A percentile compares a stretch with the other conserved stretches of the same genome.
These are phyloP conservation scores for Oscheius sp. DNA, from an alignment of 1,140 invertebrate genomes.

Conservation along the genomic window DNA sequence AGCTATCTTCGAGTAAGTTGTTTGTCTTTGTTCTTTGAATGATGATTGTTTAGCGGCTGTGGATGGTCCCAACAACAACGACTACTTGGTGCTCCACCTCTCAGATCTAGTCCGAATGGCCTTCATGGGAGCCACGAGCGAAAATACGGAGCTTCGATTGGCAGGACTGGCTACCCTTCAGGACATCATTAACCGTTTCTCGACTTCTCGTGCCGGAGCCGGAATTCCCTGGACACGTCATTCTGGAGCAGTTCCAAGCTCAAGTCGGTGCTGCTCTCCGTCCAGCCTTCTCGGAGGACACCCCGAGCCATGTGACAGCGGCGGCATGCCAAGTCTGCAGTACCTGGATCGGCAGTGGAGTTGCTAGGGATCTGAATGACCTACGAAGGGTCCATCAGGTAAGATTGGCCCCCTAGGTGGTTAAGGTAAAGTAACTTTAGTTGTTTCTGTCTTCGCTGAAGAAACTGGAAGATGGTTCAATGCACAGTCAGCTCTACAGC, in stretches of 20 bases:
- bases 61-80: constrained; percentile 61
- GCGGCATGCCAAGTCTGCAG: constrained; percentile 91
- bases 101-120: constrained; percentile 95
- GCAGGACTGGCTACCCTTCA: constrained; percentile 70
- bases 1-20: constrained; percentile 61
- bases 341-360: constrained; percentile 96
- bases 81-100: constrained; percentile 87
- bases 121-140: constrained; percentile 96
- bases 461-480: constrained; percentile 74
- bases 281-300: constrained; percentile 91
- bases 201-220: constrained; percentile 90
- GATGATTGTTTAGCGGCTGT: not conserved
- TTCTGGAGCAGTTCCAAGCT: constrained; percentile 98
- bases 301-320: constrained; percentile 92
- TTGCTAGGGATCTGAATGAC: constrained; percentile 92
- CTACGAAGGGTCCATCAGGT: constrained; percentile 91
- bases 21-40: not conserved
- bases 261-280: constrained; percentile 93
- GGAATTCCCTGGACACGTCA: constrained; percentile 92
- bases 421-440: too few species aligned
- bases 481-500: constrained; percentile 78
- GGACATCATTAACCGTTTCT: constrained; percentile 88
- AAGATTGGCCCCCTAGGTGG: too few species aligned
- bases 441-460: constrained; percentile 87
- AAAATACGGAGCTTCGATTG: constrained; percentile 86